Percentiles rank a stretch among this genome's conserved stretches.
Conservation (phyloP, 1,140 invertebrate species). For the Megalopta genalis region DNA sequence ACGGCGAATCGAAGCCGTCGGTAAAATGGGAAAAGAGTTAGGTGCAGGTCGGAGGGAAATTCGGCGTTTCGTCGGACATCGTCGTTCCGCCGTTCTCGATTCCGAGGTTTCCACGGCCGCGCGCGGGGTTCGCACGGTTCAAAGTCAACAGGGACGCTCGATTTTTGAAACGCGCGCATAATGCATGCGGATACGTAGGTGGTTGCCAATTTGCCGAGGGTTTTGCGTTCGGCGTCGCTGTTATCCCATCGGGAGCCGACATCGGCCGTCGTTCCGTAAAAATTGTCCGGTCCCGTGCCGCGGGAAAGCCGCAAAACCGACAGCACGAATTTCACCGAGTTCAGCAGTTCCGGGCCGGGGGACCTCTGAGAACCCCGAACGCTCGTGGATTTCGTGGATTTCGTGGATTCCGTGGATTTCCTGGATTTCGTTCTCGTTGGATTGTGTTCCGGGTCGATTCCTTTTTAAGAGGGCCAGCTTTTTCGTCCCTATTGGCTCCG, state of each 20-base stretch:
- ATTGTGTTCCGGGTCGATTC: background rate
- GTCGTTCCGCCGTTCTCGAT: background rate
- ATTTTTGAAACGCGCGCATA: background rate
- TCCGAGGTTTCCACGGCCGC: background rate
- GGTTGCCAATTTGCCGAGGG: slow-evolving; percentile 9
- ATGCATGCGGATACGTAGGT: background rate
- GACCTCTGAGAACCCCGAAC: background rate
- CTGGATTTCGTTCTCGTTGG: no score
- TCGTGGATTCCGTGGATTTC: no score
- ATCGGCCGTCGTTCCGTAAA: background rate
- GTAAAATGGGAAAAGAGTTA: no score
- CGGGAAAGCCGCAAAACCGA: background rate
- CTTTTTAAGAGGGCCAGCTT: background rate
- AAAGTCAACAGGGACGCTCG: background rate
- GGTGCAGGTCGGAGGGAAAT: no score
- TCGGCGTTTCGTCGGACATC: no score
- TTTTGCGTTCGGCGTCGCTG: background rate
- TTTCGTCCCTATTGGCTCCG: background rate
- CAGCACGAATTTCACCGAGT: background rate
- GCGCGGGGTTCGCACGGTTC: no score
- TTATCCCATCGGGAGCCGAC: slow-evolving; percentile 3
- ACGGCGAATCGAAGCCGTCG: no score
- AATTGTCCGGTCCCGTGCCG: background rate
- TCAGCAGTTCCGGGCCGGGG: background rate
- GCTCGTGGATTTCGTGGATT: no score